Evolutionary conservation across 2,797 vertebrate species (phyloP).

Genomic region (Cuculus canorus): DNA sequence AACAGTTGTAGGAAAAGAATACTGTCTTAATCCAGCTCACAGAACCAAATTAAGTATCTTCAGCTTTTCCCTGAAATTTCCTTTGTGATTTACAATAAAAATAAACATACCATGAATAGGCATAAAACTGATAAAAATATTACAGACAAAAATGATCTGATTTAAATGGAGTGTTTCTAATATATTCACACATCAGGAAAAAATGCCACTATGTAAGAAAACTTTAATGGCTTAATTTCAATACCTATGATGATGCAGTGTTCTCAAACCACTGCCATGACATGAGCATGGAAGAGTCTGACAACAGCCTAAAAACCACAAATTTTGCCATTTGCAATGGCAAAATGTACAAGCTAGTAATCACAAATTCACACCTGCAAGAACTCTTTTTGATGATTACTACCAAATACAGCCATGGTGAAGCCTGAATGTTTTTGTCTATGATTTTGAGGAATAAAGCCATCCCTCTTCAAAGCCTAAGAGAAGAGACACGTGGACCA

Average conservation of each 20-base stretch:
- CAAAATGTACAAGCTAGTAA: not conserved
- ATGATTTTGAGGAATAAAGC: not conserved
- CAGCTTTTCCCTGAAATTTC: not conserved
- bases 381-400: not conserved
- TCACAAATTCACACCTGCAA: not conserved
- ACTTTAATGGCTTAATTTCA: constrained; percentile 31
- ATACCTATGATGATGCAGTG: not conserved
- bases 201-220: not conserved
- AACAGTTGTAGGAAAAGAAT: not conserved
- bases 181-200: constrained; percentile 33
- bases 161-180: constrained; percentile 42
- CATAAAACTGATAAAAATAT: constrained; percentile 42
- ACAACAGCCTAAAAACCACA: not conserved
- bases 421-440: not conserved
- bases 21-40: not conserved
- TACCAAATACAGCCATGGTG: not conserved
- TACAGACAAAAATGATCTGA: not conserved
- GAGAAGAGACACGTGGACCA: not conserved
- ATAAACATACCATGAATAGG: constrained; percentile 47
- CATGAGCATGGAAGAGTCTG: not conserved
- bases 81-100: constrained; percentile 50
- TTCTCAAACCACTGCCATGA: not conserved
- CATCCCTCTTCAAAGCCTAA: not conserved
- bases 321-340: too few relatives aligned
- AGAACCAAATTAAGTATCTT: not conserved